phyloP scores from a whole-genome alignment of 1,140 invertebrate genomes.

The Calephelis virginiensis region DNA sequence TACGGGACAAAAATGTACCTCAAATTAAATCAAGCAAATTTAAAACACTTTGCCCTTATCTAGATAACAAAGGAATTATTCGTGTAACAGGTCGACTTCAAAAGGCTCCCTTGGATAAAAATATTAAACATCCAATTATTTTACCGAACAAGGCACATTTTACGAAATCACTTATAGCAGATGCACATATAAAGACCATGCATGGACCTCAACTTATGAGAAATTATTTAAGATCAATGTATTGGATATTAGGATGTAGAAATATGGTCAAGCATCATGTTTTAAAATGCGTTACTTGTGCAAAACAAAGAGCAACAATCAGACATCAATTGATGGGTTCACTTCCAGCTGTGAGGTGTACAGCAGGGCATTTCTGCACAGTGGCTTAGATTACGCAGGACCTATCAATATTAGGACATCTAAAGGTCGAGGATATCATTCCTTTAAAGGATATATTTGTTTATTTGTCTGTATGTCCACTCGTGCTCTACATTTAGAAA shows the following conservation, averaged over 20 bases:
- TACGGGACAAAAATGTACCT: neutral
- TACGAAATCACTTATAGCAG: slow-evolving; percentile 5
- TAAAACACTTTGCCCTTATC: neutral
- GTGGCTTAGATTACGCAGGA: too few relatives aligned
- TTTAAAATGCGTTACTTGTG: slow-evolving; percentile 44
- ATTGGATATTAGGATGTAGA: slow-evolving; percentile 46
- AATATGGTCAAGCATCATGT: slow-evolving; percentile 28
- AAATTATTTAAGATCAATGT: slow-evolving; percentile 38
- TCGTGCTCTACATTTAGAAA: slow-evolving; percentile 23
- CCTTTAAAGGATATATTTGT: neutral
- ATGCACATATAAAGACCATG: slow-evolving; percentile 40
- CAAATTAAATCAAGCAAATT: neutral
- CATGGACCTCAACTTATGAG: slow-evolving; percentile 46
- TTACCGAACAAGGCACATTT: neutral
- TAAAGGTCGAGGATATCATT: too few relatives aligned
- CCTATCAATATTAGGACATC: too few relatives aligned
- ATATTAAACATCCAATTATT: neutral
- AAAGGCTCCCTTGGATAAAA: neutral
- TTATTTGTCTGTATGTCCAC: slow-evolving; percentile 17
- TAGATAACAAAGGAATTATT: neutral
- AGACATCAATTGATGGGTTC: slow-evolving; percentile 24
- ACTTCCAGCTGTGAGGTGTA: slow-evolving; percentile 21
- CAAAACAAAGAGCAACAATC: slow-evolving; percentile 16
- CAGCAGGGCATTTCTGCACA: too few relatives aligned
- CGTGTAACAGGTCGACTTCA: neutral